Evolutionary conservation across 2,113 vertebrate species (phyloP).

Genomic region (Gulo gulo): DNA sequence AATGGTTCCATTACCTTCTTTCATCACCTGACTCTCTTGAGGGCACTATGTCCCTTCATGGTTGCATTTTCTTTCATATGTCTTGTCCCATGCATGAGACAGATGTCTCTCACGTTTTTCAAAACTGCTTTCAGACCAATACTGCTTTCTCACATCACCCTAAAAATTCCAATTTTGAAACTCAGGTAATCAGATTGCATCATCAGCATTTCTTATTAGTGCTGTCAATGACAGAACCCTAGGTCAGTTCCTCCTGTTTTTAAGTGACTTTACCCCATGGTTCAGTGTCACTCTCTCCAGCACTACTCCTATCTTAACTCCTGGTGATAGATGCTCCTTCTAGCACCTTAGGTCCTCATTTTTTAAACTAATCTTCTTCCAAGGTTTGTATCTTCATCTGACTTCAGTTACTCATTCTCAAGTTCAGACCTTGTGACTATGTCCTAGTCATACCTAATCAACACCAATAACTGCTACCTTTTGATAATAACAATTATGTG

Average conservation of each 20-base stretch:
- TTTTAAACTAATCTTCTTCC: not conserved
- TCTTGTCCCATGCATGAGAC: not conserved
- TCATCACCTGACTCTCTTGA: not conserved
- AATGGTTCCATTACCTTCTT: not conserved
- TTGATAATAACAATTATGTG: not conserved
- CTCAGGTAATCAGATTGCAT: not conserved
- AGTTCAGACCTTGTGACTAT: not conserved
- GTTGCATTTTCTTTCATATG: not conserved
- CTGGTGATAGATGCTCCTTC: not conserved
- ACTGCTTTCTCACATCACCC: not conserved
- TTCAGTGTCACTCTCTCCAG: not conserved
- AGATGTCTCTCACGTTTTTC: not conserved
- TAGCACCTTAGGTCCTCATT: not conserved
- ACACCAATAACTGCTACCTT: not conserved
- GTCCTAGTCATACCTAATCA: not conserved
- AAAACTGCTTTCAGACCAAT: not conserved
- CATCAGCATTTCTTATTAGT: not conserved
- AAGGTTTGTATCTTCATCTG: not conserved
- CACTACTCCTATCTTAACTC: not conserved
- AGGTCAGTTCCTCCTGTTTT: not conserved
- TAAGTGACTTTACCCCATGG: not conserved
- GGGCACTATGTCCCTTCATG: fast-evolving
- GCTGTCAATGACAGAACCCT: not conserved
- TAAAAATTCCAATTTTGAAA: not conserved
- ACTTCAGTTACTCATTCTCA: not conserved